phyloP scores from a whole-genome alignment of 2,113 vertebrate genomes.

The Oxyura jamaicensis region DNA sequence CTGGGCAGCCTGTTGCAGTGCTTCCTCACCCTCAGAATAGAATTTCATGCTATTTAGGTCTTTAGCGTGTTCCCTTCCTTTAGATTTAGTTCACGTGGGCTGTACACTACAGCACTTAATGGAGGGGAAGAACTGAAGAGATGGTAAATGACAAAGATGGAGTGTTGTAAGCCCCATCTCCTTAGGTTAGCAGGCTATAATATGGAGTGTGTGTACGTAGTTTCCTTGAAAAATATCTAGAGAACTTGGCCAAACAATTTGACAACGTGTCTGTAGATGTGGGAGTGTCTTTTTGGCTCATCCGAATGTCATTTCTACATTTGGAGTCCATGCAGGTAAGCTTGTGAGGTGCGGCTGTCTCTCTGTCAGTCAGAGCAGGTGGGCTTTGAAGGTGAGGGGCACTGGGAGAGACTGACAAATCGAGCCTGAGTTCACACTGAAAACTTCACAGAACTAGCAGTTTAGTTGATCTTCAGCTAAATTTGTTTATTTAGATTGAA shows the following conservation, averaged over 20 bases:
- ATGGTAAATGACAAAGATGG: not conserved
- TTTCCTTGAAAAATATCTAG: not conserved
- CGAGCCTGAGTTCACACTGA: not conserved
- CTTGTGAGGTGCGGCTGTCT: not conserved
- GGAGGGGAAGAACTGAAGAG: not conserved
- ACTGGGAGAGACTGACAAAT: not conserved
- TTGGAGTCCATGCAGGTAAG: not conserved
- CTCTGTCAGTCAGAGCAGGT: not conserved
- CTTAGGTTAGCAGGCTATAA: not conserved
- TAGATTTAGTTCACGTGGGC: not conserved
- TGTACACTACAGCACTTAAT: not conserved
- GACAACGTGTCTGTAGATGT: rapidly evolving
- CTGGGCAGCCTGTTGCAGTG: too few relatives aligned
- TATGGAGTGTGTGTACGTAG: not conserved
- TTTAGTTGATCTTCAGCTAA: not conserved
- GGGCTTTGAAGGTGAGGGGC: rapidly evolving
- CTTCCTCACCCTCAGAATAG: too few relatives aligned
- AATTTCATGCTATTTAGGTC: not conserved
- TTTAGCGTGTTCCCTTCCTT: not conserved
- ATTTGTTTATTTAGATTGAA: not conserved
- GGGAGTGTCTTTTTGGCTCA: not conserved
- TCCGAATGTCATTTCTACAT: not conserved
- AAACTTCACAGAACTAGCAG: not conserved
- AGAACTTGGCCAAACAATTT: not conserved
- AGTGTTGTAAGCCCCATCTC: not conserved